Base-by-base conservation (phyloP, 2,113 vertebrate genomes). In the Thamnophis sirtalis region DNA sequence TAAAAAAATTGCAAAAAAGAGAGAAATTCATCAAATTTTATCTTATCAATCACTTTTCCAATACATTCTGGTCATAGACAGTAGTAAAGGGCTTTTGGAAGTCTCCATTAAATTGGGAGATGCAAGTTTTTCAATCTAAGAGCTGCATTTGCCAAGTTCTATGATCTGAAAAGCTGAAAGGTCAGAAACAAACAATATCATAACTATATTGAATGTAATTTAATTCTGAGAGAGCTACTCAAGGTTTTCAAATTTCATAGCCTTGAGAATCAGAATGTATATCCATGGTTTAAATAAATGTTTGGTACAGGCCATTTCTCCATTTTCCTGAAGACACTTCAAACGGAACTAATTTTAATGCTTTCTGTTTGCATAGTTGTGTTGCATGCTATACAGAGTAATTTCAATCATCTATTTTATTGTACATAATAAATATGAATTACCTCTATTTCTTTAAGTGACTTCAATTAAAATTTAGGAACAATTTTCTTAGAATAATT, bases 351-450 rank as follows among this genome's bases (percentile, higher is more conserved):
- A 60, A 60, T 91, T 91, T 91, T 43, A 38, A 1, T 63, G n/a
- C 24, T 33, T 86, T 86, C 48, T 85, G 15, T 91, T 88, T 88
- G 28, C 13, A 56, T 10, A 54, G 93, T 80, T 63, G 48, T 85
- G 51, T 53, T 53, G 10, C 51, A 13, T 53, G 51, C 51, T 53
- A 13, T 13, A 53, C 51, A 13, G 4, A 94, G 3, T 58, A 93
- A 50, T 91, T 91, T 87, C 88, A 93, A 94, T 95, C 93, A 91
- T 89, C 0, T 11, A 51, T 19, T 93, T 92, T 88, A 68, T 89
- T 94, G 55, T 90, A n/a, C 56, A 19, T 93, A 95, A 88, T 84
- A 94, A 93, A 89, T 91, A 80, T n/a, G 88, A 93, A 92, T 86
- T 68, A 53, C 38, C 60, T 90, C 0, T 0, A 94, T 95, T 93